These are phyloP conservation scores for Drosophila melanica DNA, from an alignment of 1,140 invertebrate genomes.

Conservation along the genomic window DNA sequence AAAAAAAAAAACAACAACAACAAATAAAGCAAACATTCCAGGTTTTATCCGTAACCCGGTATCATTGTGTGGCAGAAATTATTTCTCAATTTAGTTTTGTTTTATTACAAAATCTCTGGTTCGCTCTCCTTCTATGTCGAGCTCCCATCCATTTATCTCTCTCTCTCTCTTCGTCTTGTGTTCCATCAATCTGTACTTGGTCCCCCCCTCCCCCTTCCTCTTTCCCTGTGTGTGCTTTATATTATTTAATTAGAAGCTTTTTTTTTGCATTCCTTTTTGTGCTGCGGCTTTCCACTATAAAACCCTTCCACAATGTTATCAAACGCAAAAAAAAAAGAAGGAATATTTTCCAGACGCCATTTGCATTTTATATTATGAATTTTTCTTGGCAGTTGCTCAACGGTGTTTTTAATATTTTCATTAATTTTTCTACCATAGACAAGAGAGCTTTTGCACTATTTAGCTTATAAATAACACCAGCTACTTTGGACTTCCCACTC, in stretches of 20 bases:
- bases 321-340: constrained; percentile 24
- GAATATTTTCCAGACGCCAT: constrained; percentile 4
- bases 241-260: constrained; percentile 45
- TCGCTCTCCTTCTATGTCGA: not conserved
- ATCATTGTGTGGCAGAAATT: constrained; percentile 7
- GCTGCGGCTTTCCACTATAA: constrained; percentile 5
- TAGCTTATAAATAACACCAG: no score
- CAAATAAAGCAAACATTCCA: not conserved
- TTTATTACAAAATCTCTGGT: not conserved
- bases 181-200: not conserved
- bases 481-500: no score
- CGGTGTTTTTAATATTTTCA: no score
- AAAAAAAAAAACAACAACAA: no score
- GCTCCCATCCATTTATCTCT: not conserved
- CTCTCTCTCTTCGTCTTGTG: not conserved
- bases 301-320: constrained; percentile 26
- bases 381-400: not conserved
- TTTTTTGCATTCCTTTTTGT: constrained; percentile 16
- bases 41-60: constrained; percentile 11
- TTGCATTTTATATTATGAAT: not conserved
- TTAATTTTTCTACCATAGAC: no score
- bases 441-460: no score
- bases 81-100: constrained; percentile 11
- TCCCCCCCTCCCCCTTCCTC: not conserved
- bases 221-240: constrained; percentile 4